Evolutionary conservation across 37 sponge, comb jelly and placozoan genomes (phyloP), one percentile per base, ranked within the genome.

Genomic region (Oscarella lobularis): DNA sequence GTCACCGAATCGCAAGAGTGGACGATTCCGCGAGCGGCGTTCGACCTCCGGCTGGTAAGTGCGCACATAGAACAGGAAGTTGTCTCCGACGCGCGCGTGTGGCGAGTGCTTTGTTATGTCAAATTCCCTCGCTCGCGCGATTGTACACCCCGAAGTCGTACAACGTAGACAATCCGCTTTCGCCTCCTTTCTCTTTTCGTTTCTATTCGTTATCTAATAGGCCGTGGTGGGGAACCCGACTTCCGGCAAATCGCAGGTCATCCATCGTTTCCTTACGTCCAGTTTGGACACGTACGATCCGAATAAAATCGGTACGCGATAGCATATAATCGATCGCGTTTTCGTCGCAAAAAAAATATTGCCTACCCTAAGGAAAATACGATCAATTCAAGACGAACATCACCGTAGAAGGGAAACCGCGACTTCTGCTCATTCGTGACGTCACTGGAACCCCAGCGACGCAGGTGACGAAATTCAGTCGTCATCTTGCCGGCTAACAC

Each of bases 361-460:
- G n/a, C n/a, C n/a, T n/a, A n/a, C n/a, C n/a, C 20, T 48, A 27
- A 48, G 60, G 9, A 9, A 48, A 48, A 20, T 48, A 94, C 78
- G 87, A 84, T 38, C 87, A 88, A n/a, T 84, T 79, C 54, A 94
- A 94, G 83, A 81, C 74, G 3, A 86, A 94, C 54, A 38, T 89
- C 35, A 71, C 31, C 0, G 82, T 94, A 40, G 95, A 89, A 66
- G 83, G 82, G 0, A 72, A 82, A 36, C 73, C 76, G 37, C 78
- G 80, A 35, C 83, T 94, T 30, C 65, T 94, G 54, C 78, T 94
- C 4, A 85, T 94, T 9, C 74, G 95, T 39, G 95, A 94, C 39
- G 87, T 83, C 67, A 87, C 95, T 0, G 88, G 89, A 1, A 29
- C 3, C 3, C 87, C 89, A 31, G 78, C 90, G 41, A 41, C 39